These are phyloP conservation scores for Hippocampus barbouri DNA, from an alignment of 2,113 vertebrate species.

Conservation along the genomic window DNA sequence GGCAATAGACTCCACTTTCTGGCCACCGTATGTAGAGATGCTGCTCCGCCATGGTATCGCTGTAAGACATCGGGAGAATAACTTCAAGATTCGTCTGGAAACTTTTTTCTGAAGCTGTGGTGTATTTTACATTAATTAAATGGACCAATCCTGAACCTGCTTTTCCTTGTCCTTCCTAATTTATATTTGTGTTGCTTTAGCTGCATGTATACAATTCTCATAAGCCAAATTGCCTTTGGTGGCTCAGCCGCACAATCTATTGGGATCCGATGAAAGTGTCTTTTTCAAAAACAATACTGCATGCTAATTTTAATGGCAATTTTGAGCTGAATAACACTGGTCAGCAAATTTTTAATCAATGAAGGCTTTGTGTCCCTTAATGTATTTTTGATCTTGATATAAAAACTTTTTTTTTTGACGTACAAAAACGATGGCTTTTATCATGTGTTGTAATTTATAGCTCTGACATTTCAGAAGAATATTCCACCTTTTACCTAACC, in stretches of 20 bases:
- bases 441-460: too few species aligned
- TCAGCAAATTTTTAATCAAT: background rate
- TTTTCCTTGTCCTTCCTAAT: background rate
- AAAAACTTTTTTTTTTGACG: too few species aligned
- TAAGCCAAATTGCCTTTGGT: background rate
- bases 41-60: conserved; percentile 82
- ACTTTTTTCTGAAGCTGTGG: conserved; percentile 38
- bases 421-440: too few species aligned
- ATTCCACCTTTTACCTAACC: too few species aligned
- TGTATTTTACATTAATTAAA: background rate
- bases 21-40: conserved; percentile 90
- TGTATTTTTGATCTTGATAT: too few species aligned
- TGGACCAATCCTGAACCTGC: background rate
- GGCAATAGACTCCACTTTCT: conserved; percentile 74
- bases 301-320: background rate
- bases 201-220: background rate
- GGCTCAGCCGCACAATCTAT: background rate
- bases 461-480: too few species aligned
- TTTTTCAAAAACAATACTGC: background rate
- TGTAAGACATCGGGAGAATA: conserved; percentile 83
- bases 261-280: background rate
- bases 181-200: background rate
- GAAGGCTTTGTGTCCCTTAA: background rate
- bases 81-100: conserved; percentile 75
- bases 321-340: background rate